phyloP scores from a whole-genome alignment of 2,888 invertebrate genomes.

The Stenolophus ochropezus region DNA sequence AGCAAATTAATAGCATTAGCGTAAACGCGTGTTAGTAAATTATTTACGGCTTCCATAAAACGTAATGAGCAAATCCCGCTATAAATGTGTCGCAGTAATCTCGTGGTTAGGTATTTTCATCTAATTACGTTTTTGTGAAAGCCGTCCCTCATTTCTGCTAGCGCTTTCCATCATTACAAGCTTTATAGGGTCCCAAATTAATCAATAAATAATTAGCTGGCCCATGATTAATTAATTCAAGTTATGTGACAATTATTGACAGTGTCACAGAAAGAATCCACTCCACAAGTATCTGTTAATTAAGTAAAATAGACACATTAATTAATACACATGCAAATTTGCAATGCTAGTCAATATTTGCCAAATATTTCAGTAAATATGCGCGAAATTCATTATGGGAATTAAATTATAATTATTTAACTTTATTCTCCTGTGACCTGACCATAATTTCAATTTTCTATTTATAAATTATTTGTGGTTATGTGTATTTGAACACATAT shows the following conservation, averaged over 20 bases:
- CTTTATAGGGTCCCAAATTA: background rate
- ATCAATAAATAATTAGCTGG: slow-evolving; percentile 1
- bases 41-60: slow-evolving; percentile 4
- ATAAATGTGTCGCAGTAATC: background rate
- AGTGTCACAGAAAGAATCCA: background rate
- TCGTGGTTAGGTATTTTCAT: background rate
- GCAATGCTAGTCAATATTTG: background rate
- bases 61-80: background rate
- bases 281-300: slow-evolving; percentile 11
- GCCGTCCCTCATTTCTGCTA: background rate
- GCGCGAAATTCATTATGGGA: background rate
- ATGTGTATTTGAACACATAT: background rate
- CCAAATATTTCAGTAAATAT: background rate
- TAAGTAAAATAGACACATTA: slow-evolving; percentile 28
- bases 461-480: slow-evolving; percentile 21
- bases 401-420: slow-evolving; percentile 40
- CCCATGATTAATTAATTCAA: slow-evolving; percentile 16
- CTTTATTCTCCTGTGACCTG: slow-evolving; percentile 23
- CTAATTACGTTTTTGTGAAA: slow-evolving; percentile 25
- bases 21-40: background rate
- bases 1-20: background rate
- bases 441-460: background rate
- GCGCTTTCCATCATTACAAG: background rate
- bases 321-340: slow-evolving; percentile 11
- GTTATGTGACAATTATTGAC: slow-evolving; percentile 7